Evolutionary conservation across 2,888 invertebrate species (phyloP).

Genomic region (Cataglyphis rosenhaueri): DNA sequence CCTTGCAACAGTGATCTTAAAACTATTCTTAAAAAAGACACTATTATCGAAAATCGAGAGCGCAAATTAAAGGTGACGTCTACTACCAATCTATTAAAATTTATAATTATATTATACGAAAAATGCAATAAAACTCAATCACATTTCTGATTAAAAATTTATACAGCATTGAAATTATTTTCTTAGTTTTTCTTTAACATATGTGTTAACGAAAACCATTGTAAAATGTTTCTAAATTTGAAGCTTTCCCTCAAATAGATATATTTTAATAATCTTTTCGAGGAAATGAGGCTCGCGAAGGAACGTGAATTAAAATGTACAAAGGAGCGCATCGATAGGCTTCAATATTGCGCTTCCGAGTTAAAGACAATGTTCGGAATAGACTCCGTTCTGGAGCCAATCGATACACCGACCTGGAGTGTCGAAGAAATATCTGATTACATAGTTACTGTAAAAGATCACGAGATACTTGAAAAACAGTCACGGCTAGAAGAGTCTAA

Average conservation of each 20-base stretch:
- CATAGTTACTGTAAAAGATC: conserved; percentile 88
- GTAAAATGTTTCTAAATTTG: conserved; percentile 13
- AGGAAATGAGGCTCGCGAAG: conserved; percentile 89
- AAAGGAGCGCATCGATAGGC: conserved; percentile 88
- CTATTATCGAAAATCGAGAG: conserved; percentile 59
- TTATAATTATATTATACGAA: neutral
- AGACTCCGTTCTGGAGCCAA: conserved; percentile 37
- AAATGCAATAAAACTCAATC: neutral
- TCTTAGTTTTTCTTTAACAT: neutral
- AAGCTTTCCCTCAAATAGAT: conserved; percentile 53
- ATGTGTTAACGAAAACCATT: neutral
- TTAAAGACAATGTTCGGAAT: conserved; percentile 71
- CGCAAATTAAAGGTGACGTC: conserved; percentile 68
- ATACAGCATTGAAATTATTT: neutral
- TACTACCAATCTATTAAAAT: neutral
- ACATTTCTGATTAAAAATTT: neutral
- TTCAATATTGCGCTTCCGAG: conserved; percentile 89
- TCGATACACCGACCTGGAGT: conserved; percentile 87
- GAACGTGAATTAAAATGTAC: conserved; percentile 88
- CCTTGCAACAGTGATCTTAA: neutral
- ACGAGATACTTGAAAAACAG: conserved; percentile 86
- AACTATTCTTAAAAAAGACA: conserved; percentile 9
- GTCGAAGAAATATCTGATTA: conserved; percentile 88
- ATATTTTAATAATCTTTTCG: conserved; percentile 91
- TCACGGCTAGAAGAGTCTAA: conserved; percentile 63